Base-by-base conservation (phyloP, 2,113 vertebrate species). In the Vireo altiloquus region DNA sequence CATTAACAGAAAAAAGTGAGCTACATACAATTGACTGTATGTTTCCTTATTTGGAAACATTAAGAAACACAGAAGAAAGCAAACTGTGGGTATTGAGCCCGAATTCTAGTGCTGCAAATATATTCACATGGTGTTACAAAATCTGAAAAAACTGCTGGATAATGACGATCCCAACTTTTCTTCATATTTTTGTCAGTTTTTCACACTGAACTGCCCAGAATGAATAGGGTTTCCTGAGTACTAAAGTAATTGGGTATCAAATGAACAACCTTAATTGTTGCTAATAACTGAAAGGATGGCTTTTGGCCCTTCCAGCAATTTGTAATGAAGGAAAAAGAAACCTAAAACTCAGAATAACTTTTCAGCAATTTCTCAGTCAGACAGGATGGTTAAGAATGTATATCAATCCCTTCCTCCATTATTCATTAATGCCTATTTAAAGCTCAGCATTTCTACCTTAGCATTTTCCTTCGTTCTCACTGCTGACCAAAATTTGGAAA, bases 231-330 rank as follows among this genome's bases (percentile, higher is more conserved):
- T 94, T 96, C 76, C 65, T 71, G 47, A 91, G 49, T 81, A 54
- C 25, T 59, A 94, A 63, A 92, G 91, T 87, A 95, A 90, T 94
- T 94, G 7, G 44, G 63, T 87, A 89, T 87, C 81, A 95, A 86
- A 90, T 94, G 85, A 95, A 91, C 93, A 76, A 79, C 60, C 40
- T 89, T 72, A 91, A 87, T 79, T 95, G 82, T 95, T 93, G 86
- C 50, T 93, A 94, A 54, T 92, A 96, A 96, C 59, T 66, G 64
- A 84, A 86, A 81, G 57, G 13, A 72, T 84, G 54, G 35, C 27
- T 89, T 92, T 92, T 79, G 88, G 49, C 21, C 44, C 71, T 90
- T 92, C 50, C 52, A 44, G 65, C 15, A 74, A 33, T 92, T 90
- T 82, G 53, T n/a, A 92, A 94, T 87, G 50, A 92, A 64, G 40